Base-by-base conservation (phyloP, 2,797 vertebrate genomes). In the Prionace glauca region DNA sequence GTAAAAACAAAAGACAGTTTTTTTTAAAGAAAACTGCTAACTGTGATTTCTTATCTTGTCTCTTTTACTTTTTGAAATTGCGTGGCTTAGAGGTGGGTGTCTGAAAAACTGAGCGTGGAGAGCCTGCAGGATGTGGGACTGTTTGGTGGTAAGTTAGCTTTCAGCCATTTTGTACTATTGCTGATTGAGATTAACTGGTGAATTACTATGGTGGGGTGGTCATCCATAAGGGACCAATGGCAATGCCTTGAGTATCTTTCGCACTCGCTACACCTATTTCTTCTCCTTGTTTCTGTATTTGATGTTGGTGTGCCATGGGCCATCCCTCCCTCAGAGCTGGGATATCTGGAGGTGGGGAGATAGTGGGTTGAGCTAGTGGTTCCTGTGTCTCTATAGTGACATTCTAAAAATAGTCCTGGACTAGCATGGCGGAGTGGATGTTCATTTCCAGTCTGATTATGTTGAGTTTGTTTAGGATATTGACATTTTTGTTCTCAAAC, bases 71-170 rank as follows among this genome's bases (percentile, higher is more conserved):
- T 36, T 77, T 10, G 41, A 71, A 77, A 50, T 95, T 95, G 41
- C 71, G 5, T 50, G 71, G 14, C 26, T 24, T 97, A 99, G 99
- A 98, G 99, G 96, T 99, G 99, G 99, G 99, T 99, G 97, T 98
- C 99, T 96, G 99, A 99, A 97, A 99, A 99, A 97, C 98, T 99
- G 98, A 99, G 99, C 97, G 98, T 99, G 98, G 99, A 99, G 98
- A 99, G 99, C 97, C 98, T 99, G 97, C 98, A 99, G 97, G 99
- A 99, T 97, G 98, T 99, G 96, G 99, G 99, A 97, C 98, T 99
- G 96, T 99, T 99, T 96, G 99, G 99, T 98, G 99, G 99, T 99
- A 98, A 98, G 98, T 96, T 96, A 84, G 29, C n/a, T 91, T 50
- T 94, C 36, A 29, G 11, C 41, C 65, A 45, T 62, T 56, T 90